These are phyloP conservation scores for Pipistrellus pygmaeus DNA, from an alignment of 2,797 vertebrate genomes.

Conservation along the genomic window DNA sequence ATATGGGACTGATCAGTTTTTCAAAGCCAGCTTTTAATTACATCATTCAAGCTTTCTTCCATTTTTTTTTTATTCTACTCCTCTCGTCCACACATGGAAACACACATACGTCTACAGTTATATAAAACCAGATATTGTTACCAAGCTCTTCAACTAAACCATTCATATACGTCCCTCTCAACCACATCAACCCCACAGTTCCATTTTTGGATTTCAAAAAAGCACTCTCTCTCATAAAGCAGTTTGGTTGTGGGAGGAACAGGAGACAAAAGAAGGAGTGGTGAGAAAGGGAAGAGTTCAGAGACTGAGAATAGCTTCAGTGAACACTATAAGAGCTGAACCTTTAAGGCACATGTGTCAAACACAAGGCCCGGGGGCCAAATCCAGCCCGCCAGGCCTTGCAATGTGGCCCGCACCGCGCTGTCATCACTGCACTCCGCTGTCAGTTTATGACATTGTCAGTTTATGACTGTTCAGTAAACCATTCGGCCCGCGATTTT, in stretches of 20 bases:
- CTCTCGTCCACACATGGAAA: not conserved
- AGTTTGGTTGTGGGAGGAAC: not conserved
- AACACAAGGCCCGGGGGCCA: too few relatives aligned
- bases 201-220: not conserved
- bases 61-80: not conserved
- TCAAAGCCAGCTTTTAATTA: slow-evolving; percentile 31
- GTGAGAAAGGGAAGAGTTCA: not conserved
- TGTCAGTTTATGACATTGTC: too few relatives aligned
- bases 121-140: not conserved
- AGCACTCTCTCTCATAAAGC: not conserved
- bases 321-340: not conserved
- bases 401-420: too few relatives aligned
- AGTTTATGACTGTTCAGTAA: too few relatives aligned
- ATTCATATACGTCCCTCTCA: not conserved
- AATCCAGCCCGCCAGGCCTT: too few relatives aligned
- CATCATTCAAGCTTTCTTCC: not conserved
- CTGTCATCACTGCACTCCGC: too few relatives aligned
- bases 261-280: not conserved
- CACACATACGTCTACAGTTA: not conserved
- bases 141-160: not conserved
- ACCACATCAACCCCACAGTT: not conserved
- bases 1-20: not conserved
- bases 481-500: too few relatives aligned
- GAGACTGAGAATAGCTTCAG: not conserved
- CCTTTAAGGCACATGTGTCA: too few relatives aligned